Evolutionary conservation across 1,140 invertebrate species (phyloP).

Genomic region (Drosophila guanche): DNA sequence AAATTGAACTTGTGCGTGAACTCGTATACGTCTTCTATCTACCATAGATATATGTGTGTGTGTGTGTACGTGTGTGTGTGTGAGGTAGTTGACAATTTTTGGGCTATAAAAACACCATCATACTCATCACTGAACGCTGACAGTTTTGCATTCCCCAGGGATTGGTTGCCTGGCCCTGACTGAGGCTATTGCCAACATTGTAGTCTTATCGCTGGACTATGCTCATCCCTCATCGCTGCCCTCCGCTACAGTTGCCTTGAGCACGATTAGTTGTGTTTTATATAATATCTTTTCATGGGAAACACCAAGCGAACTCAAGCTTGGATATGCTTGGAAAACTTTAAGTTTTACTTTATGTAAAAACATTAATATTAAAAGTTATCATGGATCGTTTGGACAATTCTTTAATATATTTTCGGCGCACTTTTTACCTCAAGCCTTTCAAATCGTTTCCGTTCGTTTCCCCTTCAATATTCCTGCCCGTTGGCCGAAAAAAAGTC

Average conservation of each 20-base stretch:
- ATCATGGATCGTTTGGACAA: background rate
- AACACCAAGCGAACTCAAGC: background rate
- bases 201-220: slow-evolving; percentile 22
- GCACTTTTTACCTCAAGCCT: no score
- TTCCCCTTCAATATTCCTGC: background rate
- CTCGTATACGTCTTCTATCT: slow-evolving; percentile 6
- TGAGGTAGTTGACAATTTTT: slow-evolving; percentile 35
- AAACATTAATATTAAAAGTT: no score
- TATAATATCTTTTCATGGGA: slow-evolving; percentile 53
- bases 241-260: slow-evolving; percentile 2
- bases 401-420: background rate
- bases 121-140: slow-evolving; percentile 63
- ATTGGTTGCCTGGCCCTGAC: slow-evolving; percentile 22
- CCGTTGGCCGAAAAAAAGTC: background rate
- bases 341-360: background rate
- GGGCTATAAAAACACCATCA: slow-evolving; percentile 76
- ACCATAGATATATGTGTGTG: slow-evolving; percentile 4
- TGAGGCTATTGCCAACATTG: slow-evolving; percentile 11
- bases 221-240: background rate
- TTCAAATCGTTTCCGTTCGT: no score
- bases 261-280: slow-evolving; percentile 44
- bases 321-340: slow-evolving; percentile 1
- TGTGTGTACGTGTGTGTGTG: slow-evolving; percentile 3
- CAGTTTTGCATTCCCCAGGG: slow-evolving; percentile 66
- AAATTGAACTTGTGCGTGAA: slow-evolving; percentile 46